These are phyloP conservation scores for Sipha maydis DNA, from an alignment of 2,888 invertebrate species.

Conservation along the genomic window DNA sequence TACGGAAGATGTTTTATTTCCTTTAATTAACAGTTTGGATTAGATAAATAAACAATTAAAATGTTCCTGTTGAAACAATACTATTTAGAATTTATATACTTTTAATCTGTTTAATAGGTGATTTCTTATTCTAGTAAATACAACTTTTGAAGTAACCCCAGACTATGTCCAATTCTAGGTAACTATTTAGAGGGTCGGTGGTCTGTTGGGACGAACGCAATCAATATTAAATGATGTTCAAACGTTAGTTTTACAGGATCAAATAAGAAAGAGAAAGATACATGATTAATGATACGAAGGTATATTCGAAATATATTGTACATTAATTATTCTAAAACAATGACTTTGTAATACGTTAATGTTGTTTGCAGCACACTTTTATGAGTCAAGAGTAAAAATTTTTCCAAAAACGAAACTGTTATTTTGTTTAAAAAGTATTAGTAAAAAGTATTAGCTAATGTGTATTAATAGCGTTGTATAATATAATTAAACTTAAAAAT, in stretches of 20 bases:
- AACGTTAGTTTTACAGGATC: neutral
- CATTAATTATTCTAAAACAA: slow-evolving; percentile 8
- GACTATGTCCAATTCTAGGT: neutral
- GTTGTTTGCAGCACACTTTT: neutral
- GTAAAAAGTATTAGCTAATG: too few relatives aligned
- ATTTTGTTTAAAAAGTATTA: neutral
- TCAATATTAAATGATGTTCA: slow-evolving; percentile 27
- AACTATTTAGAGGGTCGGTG: neutral
- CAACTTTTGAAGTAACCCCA: neutral
- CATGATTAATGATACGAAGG: slow-evolving; percentile 33
- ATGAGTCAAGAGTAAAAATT: neutral
- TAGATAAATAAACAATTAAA: too few relatives aligned
- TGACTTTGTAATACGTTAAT: neutral
- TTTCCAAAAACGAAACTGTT: neutral
- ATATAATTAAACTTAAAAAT: too few relatives aligned
- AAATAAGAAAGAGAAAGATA: neutral
- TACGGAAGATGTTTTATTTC: neutral
- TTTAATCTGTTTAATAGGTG: too few relatives aligned
- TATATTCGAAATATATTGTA: neutral
- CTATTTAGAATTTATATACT: too few relatives aligned
- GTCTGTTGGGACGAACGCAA: neutral
- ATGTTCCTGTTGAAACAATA: too few relatives aligned
- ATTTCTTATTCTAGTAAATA: too few relatives aligned
- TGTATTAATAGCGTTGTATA: too few relatives aligned
- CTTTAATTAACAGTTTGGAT: neutral